Base-by-base conservation (phyloP, 2,113 vertebrate species). In the Argyrosomus japonicus region DNA sequence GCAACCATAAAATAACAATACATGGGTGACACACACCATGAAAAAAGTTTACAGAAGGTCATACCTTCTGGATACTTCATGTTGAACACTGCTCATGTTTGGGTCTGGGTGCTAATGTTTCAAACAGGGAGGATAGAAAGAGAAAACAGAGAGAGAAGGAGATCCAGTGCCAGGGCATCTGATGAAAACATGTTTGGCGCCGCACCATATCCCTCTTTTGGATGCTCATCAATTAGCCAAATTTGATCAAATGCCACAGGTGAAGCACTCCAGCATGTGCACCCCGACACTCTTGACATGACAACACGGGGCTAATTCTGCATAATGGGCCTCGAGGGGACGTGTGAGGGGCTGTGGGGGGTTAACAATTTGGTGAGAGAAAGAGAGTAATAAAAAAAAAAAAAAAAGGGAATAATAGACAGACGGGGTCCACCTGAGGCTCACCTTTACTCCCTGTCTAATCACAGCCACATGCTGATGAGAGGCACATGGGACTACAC, bases 401-500 rank as follows among this genome's bases (percentile, higher is more conserved):
- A 74, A 45, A 40, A 27, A 27, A 27, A 27, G 25, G 51, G 57
- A 72, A 73, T 53, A 87, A 83, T 61, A 75, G 54, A 83, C 50
- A 71, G 23, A 79, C 62, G 62, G 21, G 76, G 77, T 88, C 82
- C 81, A 90, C 81, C 83, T 92, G 82, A 87, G 84, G 87, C 77
- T 93, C 91, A 92, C 90, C 90, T 95, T 90, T 69, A 79, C 86
- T 81, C 86, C 74, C 40, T 65, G 61, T 88, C 78, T 88, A 93
- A 95, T 93, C 83, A 92, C 87, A 87, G 89, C 82, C 92, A 92
- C 84, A 91, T 93, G 93, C 89, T 76, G 81, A 83, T 77, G 67
- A 79, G 75, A 77, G 23, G 83, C 63, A 74, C 45, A 80, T 50
- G 64, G 63, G 81, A 72, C 74, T 14, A 75, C 51, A 86, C 72